Evolutionary conservation across 1,140 invertebrate species (phyloP).

Genomic region (Macrocentrus cingulum): DNA sequence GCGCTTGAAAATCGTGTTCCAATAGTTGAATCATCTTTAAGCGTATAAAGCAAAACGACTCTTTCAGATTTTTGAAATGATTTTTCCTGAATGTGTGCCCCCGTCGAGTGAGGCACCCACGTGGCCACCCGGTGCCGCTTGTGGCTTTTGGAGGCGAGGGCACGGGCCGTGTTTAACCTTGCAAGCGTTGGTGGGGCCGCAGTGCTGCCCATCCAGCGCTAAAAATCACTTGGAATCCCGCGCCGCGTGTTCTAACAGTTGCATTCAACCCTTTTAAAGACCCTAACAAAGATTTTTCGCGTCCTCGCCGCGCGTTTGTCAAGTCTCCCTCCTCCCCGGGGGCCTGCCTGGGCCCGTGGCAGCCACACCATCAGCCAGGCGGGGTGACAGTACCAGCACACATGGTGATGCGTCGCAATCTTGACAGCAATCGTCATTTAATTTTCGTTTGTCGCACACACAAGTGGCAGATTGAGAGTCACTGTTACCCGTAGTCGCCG

Average conservation of each 20-base stretch:
- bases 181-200: conserved; percentile 25
- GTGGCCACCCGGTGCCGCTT: conserved; percentile 46
- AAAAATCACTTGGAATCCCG: no score
- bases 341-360: no score
- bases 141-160: conserved; percentile 41
- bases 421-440: no score
- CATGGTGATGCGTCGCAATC: no score
- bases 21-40: no score
- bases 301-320: neutral
- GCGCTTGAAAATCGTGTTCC: no score
- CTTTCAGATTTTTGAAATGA: no score
- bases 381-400: no score
- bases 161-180: conserved; percentile 42
- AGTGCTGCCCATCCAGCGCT: conserved; percentile 6
- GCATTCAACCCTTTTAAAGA: neutral
- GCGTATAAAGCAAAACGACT: no score
- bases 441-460: neutral
- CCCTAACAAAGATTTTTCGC: neutral
- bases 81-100: conserved; percentile 46
- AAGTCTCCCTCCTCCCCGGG: no score
- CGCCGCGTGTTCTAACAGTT: neutral
- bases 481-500: conserved; percentile 43
- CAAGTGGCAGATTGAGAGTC: conserved; percentile 41
- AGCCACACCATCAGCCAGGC: no score
- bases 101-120: conserved; percentile 49